Base-by-base conservation (phyloP, 2,113 vertebrate species). In the Callorhinus ursinus region DNA sequence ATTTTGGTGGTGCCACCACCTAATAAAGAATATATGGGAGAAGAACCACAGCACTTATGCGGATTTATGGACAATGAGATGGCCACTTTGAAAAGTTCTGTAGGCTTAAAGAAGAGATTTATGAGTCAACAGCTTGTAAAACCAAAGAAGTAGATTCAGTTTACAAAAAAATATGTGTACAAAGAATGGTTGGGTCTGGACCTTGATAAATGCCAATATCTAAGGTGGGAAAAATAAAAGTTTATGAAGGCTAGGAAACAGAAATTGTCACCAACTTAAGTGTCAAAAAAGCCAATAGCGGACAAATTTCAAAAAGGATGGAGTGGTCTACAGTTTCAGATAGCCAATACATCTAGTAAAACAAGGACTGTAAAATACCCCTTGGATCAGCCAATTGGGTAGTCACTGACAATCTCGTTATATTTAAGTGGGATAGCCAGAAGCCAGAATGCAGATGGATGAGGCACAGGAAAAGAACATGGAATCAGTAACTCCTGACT, bases 161-260 rank as follows among this genome's bases (percentile, higher is more conserved):
- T 39, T 85, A 82, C 51, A 28, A 92, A 95, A 33, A n/a, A 86
- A 72, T n/a, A 86, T 74, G n/a, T n/a, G 39, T 46, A 89, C 9
- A 61, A 80, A 87, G 49, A 84, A 74, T 49, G 24, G 76, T 74
- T 90, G 39, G 36, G 9, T 46, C 46, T 91, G 36, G 36, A 63
- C 10, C 69, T 69, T 55, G 5, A 93, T 49, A 93, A 97, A 80
- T 71, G 16, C 12, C 46, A 87, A 5, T 90, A 87, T 55, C 95
- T 80, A 92, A 89, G 77, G 14, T 82, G 18, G 91, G 59, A 81
- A 86, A 97, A 92, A 83, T 21, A 67, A 90, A 95, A 79, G 1
- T 88, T 90, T 71, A 88, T 61, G 21, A 93, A 24, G 3, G 8
- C 84, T 0, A 90, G 63, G 5, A 21, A 67, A 83, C 8, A 97